Percentiles rank a stretch among this genome's conserved stretches.
Evolutionary conservation across 2,113 vertebrate species (phyloP).

Genomic region (Entomyzon cyanotis): DNA sequence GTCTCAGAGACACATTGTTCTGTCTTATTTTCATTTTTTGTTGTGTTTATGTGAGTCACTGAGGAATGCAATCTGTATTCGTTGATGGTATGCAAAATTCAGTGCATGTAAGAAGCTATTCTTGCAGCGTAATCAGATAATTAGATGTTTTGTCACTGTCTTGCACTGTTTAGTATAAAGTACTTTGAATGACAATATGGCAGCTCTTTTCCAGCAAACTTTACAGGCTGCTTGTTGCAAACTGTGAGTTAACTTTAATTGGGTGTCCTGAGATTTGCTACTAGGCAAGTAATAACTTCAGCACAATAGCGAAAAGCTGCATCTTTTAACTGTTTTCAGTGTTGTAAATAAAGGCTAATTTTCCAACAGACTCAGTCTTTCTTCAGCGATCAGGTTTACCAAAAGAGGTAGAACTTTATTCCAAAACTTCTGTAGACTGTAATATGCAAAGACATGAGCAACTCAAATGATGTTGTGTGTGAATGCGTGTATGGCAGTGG

Average conservation of each 20-base stretch:
- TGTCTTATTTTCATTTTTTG: not conserved
- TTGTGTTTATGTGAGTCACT: not conserved
- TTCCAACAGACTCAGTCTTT: not conserved
- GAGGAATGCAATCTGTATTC: not conserved
- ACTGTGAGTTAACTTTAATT: constrained; percentile 70
- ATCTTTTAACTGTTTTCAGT: constrained; percentile 35
- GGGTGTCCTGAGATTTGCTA: constrained; percentile 66
- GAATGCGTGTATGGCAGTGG: not conserved
- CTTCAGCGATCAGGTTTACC: not conserved
- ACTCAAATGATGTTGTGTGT: not conserved
- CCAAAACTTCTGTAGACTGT: not conserved
- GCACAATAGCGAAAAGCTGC: not conserved
- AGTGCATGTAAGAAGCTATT: constrained; percentile 8
- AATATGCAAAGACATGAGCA: not conserved
- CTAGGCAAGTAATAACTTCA: constrained; percentile 47
- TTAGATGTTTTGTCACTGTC: constrained; percentile 47
- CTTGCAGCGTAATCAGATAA: constrained; percentile 53
- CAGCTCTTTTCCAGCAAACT: constrained; percentile 46
- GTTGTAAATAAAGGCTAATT: constrained; percentile 59
- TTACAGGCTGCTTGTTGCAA: constrained; percentile 64
- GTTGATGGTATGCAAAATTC: constrained; percentile 21
- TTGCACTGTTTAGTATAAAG: constrained; percentile 36
- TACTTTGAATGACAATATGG: constrained; percentile 54
- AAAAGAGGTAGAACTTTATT: not conserved
- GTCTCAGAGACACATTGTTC: not conserved